These are phyloP conservation scores for Chloroceryle amazona DNA, from an alignment of 2,797 vertebrate species.

Conservation along the genomic window DNA sequence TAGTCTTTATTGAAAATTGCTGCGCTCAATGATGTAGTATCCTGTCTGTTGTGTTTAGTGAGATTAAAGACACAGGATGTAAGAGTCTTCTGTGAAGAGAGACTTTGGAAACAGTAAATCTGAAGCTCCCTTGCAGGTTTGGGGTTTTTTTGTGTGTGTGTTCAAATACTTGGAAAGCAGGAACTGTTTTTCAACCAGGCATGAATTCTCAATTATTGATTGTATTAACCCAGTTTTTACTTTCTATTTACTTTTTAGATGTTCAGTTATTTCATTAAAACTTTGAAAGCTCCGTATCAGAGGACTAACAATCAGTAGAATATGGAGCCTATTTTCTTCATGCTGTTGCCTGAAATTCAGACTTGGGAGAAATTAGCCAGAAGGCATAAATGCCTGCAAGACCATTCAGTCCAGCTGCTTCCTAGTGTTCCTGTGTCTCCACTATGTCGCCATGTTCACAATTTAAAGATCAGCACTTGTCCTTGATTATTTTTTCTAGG, in stretches of 20 bases:
- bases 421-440: neutral
- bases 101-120: neutral
- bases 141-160: neutral
- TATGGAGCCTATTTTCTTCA: neutral
- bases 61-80: neutral
- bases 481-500: neutral
- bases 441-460: neutral
- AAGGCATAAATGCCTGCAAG: neutral
- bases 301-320: neutral
- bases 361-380: neutral
- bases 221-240: neutral
- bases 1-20: neutral
- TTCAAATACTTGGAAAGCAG: conserved; percentile 18
- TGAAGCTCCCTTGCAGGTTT: neutral
- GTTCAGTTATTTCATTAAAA: neutral
- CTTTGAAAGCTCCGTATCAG: neutral
- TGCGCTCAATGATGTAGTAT: neutral
- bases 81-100: neutral
- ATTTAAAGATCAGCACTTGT: neutral
- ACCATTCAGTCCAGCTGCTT: neutral
- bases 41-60: neutral
- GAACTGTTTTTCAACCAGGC: neutral
- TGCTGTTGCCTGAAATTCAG: neutral
- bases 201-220: neutral
- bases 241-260: neutral